Evolutionary conservation across 2,113 vertebrate species (phyloP).

Genomic region (Sinocyclocheilus grahami): DNA sequence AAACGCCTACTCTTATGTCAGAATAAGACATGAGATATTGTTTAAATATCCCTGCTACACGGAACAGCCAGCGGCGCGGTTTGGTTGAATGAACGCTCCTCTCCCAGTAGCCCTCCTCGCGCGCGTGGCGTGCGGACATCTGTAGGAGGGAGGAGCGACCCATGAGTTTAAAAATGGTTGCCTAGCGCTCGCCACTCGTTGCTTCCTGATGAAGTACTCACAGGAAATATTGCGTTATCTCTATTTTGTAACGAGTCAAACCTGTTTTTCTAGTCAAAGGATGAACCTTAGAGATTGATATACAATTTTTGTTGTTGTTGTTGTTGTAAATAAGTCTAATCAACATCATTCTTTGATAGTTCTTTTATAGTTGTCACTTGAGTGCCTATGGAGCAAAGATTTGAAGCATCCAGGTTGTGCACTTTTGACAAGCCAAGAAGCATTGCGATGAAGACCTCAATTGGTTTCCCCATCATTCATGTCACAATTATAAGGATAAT

Average conservation of each 20-base stretch:
- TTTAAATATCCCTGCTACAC: background rate
- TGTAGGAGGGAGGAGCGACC: background rate
- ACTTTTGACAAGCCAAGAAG: no score
- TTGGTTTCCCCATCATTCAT: no score
- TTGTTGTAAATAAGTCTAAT: no score
- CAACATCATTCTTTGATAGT: no score
- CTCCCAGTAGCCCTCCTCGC: background rate
- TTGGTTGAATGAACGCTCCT: background rate
- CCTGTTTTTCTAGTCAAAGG: background rate
- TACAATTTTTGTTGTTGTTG: no score
- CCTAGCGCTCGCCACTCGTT: background rate
- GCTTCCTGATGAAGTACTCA: background rate
- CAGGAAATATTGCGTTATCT: background rate
- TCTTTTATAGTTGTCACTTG: no score
- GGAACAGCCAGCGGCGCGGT: background rate
- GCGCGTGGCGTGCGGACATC: background rate
- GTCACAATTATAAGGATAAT: no score
- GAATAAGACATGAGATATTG: background rate
- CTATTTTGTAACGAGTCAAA: background rate
- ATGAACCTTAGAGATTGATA: no score
- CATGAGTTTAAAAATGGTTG: background rate
- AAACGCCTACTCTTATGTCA: background rate
- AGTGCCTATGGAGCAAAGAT: background rate
- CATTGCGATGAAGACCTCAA: no score
- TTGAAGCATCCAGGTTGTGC: background rate